These are phyloP conservation scores for Chymomyza fuscimana DNA, from an alignment of 2,888 invertebrate genomes.

Conservation along the genomic window DNA sequence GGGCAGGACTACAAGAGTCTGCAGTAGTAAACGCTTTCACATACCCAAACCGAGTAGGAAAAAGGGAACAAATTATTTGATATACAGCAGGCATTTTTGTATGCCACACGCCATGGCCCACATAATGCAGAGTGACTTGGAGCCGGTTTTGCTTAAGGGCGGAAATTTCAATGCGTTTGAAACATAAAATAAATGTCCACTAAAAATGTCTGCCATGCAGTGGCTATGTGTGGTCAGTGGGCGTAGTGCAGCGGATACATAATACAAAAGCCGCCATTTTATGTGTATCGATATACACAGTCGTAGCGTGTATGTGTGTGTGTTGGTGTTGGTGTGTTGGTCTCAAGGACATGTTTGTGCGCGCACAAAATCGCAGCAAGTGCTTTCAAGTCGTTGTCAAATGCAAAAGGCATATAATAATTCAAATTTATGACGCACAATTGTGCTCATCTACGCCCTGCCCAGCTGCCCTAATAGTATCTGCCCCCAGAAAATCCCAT, in stretches of 20 bases:
- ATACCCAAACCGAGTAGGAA: no score
- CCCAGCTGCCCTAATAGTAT: neutral
- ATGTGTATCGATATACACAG: constrained; percentile 26
- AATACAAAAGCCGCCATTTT: constrained; percentile 49
- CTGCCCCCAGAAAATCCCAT: neutral
- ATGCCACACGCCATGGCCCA: constrained; percentile 3
- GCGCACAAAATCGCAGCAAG: constrained; percentile 66
- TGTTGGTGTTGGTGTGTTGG: constrained; percentile 25
- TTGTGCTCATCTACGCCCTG: constrained; percentile 65
- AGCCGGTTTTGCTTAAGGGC: constrained; percentile 19
- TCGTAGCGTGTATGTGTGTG: constrained; percentile 1
- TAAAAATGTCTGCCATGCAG: constrained; percentile 59
- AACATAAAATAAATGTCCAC: constrained; percentile 72
- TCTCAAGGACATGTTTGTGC: constrained; percentile 67
- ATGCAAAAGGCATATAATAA: constrained; percentile 72
- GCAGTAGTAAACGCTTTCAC: no score
- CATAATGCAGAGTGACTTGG: neutral
- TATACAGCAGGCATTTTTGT: neutral
- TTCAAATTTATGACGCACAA: constrained; percentile 74
- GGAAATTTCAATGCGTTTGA: constrained; percentile 69
- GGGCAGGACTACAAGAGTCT: no score
- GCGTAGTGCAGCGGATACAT: constrained; percentile 40
- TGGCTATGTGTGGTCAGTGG: constrained; percentile 41
- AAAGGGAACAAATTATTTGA: neutral
- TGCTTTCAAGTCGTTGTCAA: constrained; percentile 73